Conservation (phyloP, 2,888 invertebrate genomes). For the Caenorhabditis angaria region DNA sequence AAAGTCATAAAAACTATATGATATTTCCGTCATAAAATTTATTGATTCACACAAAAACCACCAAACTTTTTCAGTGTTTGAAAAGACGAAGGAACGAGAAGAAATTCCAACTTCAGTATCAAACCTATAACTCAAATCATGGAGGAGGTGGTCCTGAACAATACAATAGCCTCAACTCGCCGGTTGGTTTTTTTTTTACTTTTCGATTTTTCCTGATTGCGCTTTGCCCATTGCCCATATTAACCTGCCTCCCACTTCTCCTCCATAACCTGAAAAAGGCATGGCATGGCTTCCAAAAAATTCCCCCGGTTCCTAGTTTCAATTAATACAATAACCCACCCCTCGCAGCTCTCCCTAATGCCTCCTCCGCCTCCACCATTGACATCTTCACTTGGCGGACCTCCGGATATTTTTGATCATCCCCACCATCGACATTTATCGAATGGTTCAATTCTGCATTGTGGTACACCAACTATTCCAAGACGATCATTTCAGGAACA, state of each 20-base stretch:
- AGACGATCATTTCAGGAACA: slow-evolving; percentile 55
- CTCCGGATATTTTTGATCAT: slow-evolving; percentile 49
- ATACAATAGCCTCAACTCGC: slow-evolving; percentile 64
- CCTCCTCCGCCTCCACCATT: slow-evolving; percentile 61
- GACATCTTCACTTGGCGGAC: slow-evolving; percentile 25
- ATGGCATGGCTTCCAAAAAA: slow-evolving; percentile 29
- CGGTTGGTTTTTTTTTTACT: slow-evolving; percentile 47
- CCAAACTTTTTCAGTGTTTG: slow-evolving; percentile 50
- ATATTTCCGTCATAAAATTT: not conserved
- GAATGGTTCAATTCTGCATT: slow-evolving; percentile 30
- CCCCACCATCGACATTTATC: slow-evolving; percentile 22
- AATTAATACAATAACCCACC: too few relatives aligned
- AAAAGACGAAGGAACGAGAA: slow-evolving; percentile 60
- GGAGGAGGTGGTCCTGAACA: slow-evolving; percentile 52
- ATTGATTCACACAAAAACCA: not conserved
- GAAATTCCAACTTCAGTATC: slow-evolving; percentile 66
- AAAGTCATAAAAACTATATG: not conserved
- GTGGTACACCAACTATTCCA: slow-evolving; percentile 33
- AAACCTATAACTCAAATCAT: slow-evolving; percentile 63
- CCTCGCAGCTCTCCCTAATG: slow-evolving; percentile 53
- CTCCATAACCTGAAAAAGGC: slow-evolving; percentile 5
- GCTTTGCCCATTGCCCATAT: not conserved
- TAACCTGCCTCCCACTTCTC: not conserved
- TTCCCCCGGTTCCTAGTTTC: not conserved
- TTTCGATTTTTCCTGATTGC: not conserved